A percentile compares a stretch with the other conserved stretches of the same genome.
Evolutionary conservation across 2,797 vertebrate genomes (phyloP).

Genomic region (Cryptoprocta ferox): DNA sequence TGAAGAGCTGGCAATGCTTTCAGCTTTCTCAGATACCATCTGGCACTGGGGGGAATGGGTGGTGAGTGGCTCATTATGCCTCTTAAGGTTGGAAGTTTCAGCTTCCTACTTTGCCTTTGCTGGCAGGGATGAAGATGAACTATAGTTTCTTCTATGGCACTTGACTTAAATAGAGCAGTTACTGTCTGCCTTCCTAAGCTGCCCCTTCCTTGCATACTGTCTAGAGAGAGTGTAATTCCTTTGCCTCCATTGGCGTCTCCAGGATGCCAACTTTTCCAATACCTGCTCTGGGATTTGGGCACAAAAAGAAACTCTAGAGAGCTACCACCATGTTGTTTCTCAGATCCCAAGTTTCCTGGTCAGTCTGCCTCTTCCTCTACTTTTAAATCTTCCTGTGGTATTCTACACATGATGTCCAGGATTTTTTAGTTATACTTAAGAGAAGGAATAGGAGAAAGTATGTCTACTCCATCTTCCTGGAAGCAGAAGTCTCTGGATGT

Average conservation of each 20-base stretch:
- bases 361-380: neutral
- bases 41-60: neutral
- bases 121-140: no score
- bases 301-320: neutral
- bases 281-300: neutral
- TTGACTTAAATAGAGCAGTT: neutral
- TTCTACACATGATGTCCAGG: neutral
- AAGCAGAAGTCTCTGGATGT: neutral
- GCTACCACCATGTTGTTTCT: neutral
- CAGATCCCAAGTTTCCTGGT: neutral
- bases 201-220: neutral
- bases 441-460: neutral
- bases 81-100: neutral
- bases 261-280: neutral
- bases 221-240: neutral
- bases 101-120: neutral
- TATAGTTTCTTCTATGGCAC: neutral
- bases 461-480: neutral
- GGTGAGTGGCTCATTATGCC: neutral
- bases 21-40: neutral
- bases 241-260: neutral
- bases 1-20: neutral
- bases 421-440: neutral
- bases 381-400: neutral
- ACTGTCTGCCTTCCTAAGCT: neutral